Conservation (phyloP, 2,113 vertebrate species). For the Fregetta grallaria region DNA sequence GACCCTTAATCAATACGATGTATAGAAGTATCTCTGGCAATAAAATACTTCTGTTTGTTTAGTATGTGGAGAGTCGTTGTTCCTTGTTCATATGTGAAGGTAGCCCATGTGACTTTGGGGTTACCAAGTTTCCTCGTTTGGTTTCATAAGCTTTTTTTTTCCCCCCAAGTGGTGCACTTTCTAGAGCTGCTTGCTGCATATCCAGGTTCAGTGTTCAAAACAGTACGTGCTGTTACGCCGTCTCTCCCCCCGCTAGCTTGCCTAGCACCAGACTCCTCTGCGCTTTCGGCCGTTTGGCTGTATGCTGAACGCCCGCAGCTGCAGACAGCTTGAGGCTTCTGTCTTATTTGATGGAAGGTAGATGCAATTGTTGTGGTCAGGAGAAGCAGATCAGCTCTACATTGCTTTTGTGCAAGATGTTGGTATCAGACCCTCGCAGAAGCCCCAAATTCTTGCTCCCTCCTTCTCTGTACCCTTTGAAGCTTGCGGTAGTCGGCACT, state of each 20-base stretch:
- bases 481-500: background rate
- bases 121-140: background rate
- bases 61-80: background rate
- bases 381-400: background rate
- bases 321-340: background rate
- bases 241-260: background rate
- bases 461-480: background rate
- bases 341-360: background rate
- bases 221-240: rapidly evolving
- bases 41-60: background rate
- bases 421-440: background rate
- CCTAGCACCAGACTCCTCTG: background rate
- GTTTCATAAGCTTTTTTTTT: background rate
- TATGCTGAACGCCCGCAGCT: background rate
- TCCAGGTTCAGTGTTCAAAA: background rate
- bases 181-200: background rate
- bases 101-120: background rate
- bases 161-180: background rate
- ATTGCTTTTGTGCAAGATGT: background rate
- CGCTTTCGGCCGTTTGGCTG: background rate
- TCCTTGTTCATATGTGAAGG: background rate
- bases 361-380: background rate
- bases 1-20: background rate
- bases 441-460: background rate
- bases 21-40: background rate